phyloP scores from a whole-genome alignment of 30 jellyfish, hydroid and myxozoan genomes.

The Turritopsis rubra region DNA sequence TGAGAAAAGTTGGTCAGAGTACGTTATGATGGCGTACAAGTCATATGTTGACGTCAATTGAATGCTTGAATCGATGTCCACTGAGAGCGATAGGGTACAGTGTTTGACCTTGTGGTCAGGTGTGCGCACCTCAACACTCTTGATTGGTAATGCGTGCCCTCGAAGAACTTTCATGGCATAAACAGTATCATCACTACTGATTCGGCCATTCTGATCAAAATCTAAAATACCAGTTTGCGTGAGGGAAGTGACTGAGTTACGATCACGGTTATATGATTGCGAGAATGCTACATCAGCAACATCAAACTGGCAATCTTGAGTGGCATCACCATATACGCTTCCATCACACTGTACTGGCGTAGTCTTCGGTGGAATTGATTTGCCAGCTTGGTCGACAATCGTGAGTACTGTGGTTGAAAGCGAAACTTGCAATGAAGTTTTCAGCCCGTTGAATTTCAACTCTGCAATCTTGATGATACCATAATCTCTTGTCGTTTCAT shows the following conservation, averaged over 20 bases:
- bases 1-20: background rate
- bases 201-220: constrained; percentile 46
- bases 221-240: constrained; percentile 25
- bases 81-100: constrained; percentile 9
- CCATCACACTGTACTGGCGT: constrained; percentile 37
- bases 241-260: background rate
- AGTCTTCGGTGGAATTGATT: constrained; percentile 31
- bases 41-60: background rate
- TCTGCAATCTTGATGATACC: constrained; percentile 69
- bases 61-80: background rate
- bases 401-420: constrained; percentile 11
- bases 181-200: constrained; percentile 42
- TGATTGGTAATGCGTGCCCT: constrained; percentile 39
- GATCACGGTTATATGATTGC: constrained; percentile 55
- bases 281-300: constrained; percentile 64
- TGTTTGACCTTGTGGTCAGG: constrained; percentile 50
- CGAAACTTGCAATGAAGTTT: constrained; percentile 13
- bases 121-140: constrained; percentile 14
- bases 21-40: background rate
- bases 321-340: constrained; percentile 48
- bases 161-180: constrained; percentile 24
- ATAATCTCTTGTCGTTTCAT: background rate
- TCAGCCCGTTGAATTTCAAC: constrained; percentile 41
- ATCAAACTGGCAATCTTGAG: constrained; percentile 56
- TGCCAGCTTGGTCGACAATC: constrained; percentile 52